Conservation (phyloP, 2,797 vertebrate species). For the Channallabes apus region DNA sequence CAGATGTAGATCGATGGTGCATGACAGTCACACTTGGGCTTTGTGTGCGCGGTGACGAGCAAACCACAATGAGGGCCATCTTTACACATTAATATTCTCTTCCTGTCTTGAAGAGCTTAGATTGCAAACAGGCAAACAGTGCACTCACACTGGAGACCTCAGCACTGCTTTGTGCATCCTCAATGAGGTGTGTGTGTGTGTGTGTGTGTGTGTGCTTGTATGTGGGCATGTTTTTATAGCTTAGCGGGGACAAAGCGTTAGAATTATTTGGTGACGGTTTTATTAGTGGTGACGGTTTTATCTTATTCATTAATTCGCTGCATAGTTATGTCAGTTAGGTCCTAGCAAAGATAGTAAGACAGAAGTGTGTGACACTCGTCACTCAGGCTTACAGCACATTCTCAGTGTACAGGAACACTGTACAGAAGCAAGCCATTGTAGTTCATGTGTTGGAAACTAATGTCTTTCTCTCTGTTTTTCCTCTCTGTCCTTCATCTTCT, state of each 20-base stretch:
- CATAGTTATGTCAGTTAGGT: background rate
- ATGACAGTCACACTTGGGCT: background rate
- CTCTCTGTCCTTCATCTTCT: background rate
- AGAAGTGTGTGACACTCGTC: background rate
- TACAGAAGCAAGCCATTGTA: constrained; percentile 7
- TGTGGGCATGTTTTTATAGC: background rate
- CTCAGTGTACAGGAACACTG: constrained; percentile 26
- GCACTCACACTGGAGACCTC: constrained; percentile 42
- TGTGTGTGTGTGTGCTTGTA: too few species aligned
- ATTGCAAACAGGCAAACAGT: constrained; percentile 39
- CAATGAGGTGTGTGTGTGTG: constrained; percentile 51
- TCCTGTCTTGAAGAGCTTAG: constrained; percentile 17
- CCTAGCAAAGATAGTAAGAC: background rate
- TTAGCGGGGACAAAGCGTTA: background rate
- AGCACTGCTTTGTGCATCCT: constrained; percentile 51
- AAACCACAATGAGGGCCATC: constrained; percentile 1
- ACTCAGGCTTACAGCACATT: constrained; percentile 9
- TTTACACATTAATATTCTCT: constrained; percentile 43
- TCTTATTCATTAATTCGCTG: background rate
- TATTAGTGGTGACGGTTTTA: too few species aligned
- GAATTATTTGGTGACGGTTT: too few species aligned
- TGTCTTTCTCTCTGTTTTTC: background rate
- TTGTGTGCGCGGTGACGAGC: background rate
- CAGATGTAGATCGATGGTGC: constrained; percentile 11
- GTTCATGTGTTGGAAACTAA: constrained; percentile 34